Conservation (phyloP, 1,140 invertebrate species). For the Piezodorus guildinii region DNA sequence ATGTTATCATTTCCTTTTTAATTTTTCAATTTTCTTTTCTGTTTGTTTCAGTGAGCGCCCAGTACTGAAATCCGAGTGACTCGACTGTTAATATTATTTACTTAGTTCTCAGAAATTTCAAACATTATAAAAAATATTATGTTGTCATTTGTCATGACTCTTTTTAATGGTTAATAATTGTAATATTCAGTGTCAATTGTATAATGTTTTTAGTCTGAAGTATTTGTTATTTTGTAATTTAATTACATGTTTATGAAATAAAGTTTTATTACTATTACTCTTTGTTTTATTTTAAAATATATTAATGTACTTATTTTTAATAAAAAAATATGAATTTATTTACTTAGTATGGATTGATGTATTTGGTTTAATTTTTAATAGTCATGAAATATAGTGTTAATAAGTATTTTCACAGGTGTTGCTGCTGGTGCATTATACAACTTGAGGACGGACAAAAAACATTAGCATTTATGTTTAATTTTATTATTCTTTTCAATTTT, state of each 20-base stretch:
- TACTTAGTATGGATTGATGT: background rate
- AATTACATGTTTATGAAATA: constrained; percentile 19
- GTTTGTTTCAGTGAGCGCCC: background rate
- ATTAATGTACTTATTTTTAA: background rate
- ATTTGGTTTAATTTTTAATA: background rate
- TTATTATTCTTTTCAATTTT: no score
- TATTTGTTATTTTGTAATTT: constrained; percentile 21
- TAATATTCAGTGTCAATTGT: background rate
- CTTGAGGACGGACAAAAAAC: no score
- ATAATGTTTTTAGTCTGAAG: constrained; percentile 17
- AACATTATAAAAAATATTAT: background rate
- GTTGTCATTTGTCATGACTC: background rate
- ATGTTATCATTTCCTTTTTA: no score
- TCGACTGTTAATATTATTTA: no score
- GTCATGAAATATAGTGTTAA: background rate
- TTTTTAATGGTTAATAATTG: background rate
- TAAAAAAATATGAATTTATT: background rate
- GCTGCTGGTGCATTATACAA: no score
- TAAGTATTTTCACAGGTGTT: no score
- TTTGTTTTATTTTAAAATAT: background rate
- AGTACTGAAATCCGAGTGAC: background rate
- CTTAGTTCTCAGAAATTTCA: no score
- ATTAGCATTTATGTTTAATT: no score
- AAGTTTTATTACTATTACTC: constrained; percentile 22
- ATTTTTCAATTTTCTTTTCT: background rate